Percentiles rank a stretch among this genome's conserved stretches.
Conservation (phyloP, 2,113 vertebrate species). For the Ptilonorhynchus violaceus region DNA sequence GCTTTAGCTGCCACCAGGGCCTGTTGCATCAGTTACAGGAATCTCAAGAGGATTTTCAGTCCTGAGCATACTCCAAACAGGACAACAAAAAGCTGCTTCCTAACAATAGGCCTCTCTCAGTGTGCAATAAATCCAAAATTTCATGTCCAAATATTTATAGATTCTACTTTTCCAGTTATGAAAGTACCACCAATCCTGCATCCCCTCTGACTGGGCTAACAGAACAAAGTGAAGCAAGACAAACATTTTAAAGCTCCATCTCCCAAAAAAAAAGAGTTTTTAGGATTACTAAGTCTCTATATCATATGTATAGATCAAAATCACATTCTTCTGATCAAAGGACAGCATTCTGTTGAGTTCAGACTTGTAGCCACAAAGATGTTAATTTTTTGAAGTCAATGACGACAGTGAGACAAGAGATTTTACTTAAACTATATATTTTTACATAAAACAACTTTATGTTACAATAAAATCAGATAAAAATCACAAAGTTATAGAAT, state of each 20-base stretch:
- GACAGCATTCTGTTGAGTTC: background rate
- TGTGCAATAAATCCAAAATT: background rate
- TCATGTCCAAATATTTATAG: background rate
- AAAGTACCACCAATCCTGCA: background rate
- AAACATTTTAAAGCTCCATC: background rate
- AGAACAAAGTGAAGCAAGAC: background rate
- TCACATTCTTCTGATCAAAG: background rate
- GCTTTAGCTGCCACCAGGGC: background rate
- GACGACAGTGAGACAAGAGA: constrained; percentile 30
- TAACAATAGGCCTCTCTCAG: background rate
- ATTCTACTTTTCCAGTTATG: background rate
- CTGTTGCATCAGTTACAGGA: background rate
- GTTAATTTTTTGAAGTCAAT: background rate
- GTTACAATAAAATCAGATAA: constrained; percentile 84
- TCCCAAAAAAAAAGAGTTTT: background rate
- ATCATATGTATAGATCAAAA: background rate
- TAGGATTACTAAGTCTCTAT: background rate
- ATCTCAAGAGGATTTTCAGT: background rate
- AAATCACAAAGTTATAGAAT: constrained; percentile 80
- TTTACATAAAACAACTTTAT: constrained; percentile 83
- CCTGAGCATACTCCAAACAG: background rate
- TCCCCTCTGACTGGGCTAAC: background rate
- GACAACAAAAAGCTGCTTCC: background rate
- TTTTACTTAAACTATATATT: constrained; percentile 88
- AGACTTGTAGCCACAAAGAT: background rate